Percentiles rank a stretch among this genome's conserved stretches.
Conservation (phyloP, 2,888 invertebrate genomes). For the Euphydryas editha region DNA sequence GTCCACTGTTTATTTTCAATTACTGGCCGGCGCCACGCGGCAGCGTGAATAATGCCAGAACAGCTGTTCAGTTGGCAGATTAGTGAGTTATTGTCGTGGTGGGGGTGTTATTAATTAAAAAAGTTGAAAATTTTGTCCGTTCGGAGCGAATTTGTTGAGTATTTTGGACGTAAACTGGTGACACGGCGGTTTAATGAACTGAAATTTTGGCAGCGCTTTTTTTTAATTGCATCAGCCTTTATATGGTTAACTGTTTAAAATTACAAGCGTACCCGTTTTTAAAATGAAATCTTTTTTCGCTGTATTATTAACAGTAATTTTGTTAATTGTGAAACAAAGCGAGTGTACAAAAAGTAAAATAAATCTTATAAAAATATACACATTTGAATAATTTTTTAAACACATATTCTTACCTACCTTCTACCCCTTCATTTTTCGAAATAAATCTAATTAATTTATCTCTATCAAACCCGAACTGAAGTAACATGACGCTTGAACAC, state of each 20-base stretch:
- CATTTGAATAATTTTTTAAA: neutral
- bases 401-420: too few species aligned
- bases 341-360: neutral
- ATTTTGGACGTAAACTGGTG: slow-evolving; percentile 24
- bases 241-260: neutral
- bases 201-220: slow-evolving; percentile 12
- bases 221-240: slow-evolving; percentile 5
- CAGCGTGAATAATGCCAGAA: slow-evolving; percentile 52
- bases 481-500: too few species aligned
- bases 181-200: slow-evolving; percentile 25
- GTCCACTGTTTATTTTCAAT: slow-evolving; percentile 74
- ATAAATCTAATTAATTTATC: too few species aligned
- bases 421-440: too few species aligned
- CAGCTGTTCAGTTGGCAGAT: slow-evolving; percentile 59
- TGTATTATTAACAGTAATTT: neutral
- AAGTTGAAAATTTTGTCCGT: slow-evolving; percentile 43
- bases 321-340: neutral
- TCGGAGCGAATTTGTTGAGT: slow-evolving; percentile 22
- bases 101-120: slow-evolving; percentile 53
- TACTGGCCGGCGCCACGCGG: slow-evolving; percentile 54
- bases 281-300: neutral
- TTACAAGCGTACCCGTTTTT: neutral
- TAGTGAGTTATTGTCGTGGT: slow-evolving; percentile 58
- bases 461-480: too few species aligned
- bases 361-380: neutral